A percentile compares a stretch with the other conserved stretches of the same genome.
phyloP scores from a whole-genome alignment of 2,797 vertebrate genomes.

The Eulemur albifrons region DNA sequence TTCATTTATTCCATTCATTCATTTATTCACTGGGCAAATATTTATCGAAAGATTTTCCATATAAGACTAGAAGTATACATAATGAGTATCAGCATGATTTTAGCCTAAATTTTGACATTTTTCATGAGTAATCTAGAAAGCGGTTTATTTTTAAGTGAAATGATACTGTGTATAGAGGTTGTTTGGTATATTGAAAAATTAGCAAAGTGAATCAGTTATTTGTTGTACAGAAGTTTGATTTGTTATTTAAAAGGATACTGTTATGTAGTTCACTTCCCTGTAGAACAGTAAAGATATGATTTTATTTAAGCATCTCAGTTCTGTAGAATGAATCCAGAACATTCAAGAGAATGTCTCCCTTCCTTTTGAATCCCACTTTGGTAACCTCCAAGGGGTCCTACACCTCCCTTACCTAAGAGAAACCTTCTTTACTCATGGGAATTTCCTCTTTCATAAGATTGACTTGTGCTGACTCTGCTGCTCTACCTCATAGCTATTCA shows the following conservation, averaged over 20 bases:
- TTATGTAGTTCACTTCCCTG: background rate
- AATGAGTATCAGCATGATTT: background rate
- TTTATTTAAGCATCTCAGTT: background rate
- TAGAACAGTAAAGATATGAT: background rate
- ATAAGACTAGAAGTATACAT: background rate
- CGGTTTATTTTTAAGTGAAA: background rate
- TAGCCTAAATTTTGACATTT: background rate
- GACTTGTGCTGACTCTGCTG: background rate
- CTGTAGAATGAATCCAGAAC: background rate
- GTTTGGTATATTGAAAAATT: background rate
- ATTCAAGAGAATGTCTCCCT: background rate
- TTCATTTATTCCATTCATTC: slow-evolving; percentile 3
- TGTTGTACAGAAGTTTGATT: slow-evolving; percentile 1
- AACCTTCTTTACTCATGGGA: background rate
- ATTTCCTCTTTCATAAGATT: background rate
- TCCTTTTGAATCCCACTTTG: background rate
- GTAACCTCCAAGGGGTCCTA: background rate
- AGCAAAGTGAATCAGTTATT: background rate
- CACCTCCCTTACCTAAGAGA: background rate
- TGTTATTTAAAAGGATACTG: background rate
- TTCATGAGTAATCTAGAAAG: background rate
- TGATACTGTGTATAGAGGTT: background rate
- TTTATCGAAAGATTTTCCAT: background rate
- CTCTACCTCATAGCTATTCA: background rate
- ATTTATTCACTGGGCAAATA: background rate